Conservation (phyloP, 2,888 invertebrate genomes). For the Monochamus alternatus region DNA sequence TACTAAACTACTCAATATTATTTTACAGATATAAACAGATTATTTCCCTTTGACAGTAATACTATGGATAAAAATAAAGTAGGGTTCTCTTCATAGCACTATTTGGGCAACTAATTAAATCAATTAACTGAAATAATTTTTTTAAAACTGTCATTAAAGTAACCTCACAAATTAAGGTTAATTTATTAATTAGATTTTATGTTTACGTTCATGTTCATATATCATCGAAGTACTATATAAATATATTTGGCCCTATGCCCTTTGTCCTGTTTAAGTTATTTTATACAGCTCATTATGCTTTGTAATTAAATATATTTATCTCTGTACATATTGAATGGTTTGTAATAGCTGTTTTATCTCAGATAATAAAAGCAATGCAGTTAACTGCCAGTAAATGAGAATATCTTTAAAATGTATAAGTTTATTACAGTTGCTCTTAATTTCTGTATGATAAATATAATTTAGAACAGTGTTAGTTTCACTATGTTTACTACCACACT, state of each 20-base stretch:
- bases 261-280: constrained; percentile 22
- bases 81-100: too few species aligned
- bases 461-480: neutral
- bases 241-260: constrained; percentile 32
- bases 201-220: constrained; percentile 12
- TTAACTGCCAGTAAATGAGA: neutral
- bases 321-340: constrained; percentile 5
- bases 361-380: neutral
- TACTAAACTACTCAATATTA: too few species aligned
- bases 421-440: neutral
- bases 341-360: neutral
- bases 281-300: constrained; percentile 24
- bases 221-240: constrained; percentile 13
- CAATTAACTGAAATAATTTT: constrained; percentile 10
- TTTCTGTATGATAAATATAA: neutral
- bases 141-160: constrained; percentile 5
- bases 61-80: too few species aligned
- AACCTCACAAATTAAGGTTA: constrained; percentile 33
- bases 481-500: neutral
- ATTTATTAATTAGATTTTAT: constrained; percentile 37
- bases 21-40: too few species aligned
- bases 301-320: constrained; percentile 26
- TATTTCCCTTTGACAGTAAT: too few species aligned
- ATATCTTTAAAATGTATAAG: neutral
- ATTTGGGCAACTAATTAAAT: constrained; percentile 4